Evolutionary conservation across 2,888 invertebrate genomes (phyloP), one percentile per base, ranked within the genome.

Genomic region (Cephus rjabovi): DNA sequence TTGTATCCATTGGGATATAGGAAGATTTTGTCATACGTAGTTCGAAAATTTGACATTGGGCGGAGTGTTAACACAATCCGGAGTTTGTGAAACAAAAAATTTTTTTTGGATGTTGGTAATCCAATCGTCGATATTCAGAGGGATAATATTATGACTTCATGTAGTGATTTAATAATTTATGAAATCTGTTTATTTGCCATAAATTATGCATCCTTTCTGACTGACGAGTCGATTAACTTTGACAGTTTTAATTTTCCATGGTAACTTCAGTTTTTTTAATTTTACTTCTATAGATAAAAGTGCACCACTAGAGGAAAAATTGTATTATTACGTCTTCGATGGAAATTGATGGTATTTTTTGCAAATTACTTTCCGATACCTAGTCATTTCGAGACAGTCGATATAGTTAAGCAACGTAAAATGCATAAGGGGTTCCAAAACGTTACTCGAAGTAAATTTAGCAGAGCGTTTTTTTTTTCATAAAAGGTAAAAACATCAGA

Each of bases 81-180:
- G 23, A 56, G 9, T 23, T 23, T 56, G 23, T 23, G 6, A 56
- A 9, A 12, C 1, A 9, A 23, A 2, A 2, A 0, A 0, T 2
- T 6, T 23, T 56, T 40, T 15, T 23, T 56, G 2, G 23, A 23
- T 9, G 6, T 23, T 15, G 56, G 9, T 56, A 56, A 56, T 56
- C 1, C 2, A 23, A 56, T 23, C 9, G 6, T 23, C 1, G 9
- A 56, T 1, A 23, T 56, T 6, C 15, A 23, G 9, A 56, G 23
- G 9, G 56, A 9, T 56, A 23, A 56, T 56, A 23, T 23, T 40
- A 56, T 9, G 0, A 56, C 56, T 56, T 56, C 9, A 2, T 15
- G 2, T 9, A 9, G 56, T 56, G 23, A 15, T 40, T 15, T 4
- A 15, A 4, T 40, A 40, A 40, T 15, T 40, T 40, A 15, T 15